These are phyloP conservation scores for Phrynosoma platyrhinos DNA, from an alignment of 2,113 vertebrate genomes.

Conservation along the genomic window DNA sequence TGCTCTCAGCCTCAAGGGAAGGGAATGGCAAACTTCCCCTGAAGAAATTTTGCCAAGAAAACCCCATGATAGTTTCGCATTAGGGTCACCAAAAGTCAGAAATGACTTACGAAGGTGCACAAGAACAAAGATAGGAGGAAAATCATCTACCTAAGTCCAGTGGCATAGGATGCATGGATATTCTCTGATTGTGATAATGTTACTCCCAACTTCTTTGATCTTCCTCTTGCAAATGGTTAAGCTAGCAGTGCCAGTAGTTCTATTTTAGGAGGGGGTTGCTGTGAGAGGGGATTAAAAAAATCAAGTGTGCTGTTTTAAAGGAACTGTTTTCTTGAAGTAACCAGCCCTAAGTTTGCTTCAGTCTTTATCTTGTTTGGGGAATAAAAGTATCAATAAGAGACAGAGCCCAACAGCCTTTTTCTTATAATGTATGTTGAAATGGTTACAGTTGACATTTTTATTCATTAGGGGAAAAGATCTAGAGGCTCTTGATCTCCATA, in stretches of 20 bases:
- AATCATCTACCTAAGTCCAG: background rate
- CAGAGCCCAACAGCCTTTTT: background rate
- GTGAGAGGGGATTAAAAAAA: background rate
- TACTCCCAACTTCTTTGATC: background rate
- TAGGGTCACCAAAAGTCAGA: too few species aligned
- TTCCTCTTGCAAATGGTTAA: background rate
- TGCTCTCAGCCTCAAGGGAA: too few species aligned
- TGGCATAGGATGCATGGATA: background rate
- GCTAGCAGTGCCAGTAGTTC: background rate
- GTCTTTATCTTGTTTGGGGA: background rate
- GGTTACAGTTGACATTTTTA: background rate
- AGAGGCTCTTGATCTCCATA: background rate
- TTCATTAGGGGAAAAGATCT: background rate
- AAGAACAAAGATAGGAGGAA: background rate
- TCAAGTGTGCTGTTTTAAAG: background rate
- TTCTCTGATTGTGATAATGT: background rate
- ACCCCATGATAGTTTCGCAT: too few species aligned
- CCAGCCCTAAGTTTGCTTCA: background rate
- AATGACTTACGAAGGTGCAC: too few species aligned
- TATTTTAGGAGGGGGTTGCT: too few species aligned
- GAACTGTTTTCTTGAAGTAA: background rate
- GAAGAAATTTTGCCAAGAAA: too few species aligned
- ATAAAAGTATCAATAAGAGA: background rate
- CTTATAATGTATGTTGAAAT: background rate
- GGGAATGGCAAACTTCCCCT: too few species aligned